A percentile compares a stretch with the other conserved stretches of the same genome.
phyloP scores from a whole-genome alignment of 1,140 invertebrate species.

The Triops cancriformis region DNA sequence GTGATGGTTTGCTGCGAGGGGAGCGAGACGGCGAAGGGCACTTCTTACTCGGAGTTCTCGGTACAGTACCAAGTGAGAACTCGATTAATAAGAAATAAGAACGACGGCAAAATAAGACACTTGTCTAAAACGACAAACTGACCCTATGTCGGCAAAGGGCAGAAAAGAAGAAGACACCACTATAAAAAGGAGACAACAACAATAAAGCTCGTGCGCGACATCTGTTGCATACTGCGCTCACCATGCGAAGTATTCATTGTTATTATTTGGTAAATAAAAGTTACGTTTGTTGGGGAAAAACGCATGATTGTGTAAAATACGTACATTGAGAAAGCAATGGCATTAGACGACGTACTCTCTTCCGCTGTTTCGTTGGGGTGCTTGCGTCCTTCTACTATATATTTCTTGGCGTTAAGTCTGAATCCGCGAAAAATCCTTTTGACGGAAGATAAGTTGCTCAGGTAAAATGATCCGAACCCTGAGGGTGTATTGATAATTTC shows the following conservation, averaged over 20 bases:
- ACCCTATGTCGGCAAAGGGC: no score
- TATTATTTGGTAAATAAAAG: background rate
- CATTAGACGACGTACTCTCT: background rate
- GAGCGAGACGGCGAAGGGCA: background rate
- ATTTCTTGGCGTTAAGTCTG: slow-evolving; percentile 38
- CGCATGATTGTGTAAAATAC: background rate
- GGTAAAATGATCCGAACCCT: slow-evolving; percentile 37
- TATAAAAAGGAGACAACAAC: no score
- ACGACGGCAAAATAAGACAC: no score
- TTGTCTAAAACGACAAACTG: no score
- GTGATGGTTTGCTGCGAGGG: background rate
- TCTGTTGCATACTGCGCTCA: no score
- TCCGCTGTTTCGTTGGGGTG: background rate
- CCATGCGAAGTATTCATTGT: background rate
- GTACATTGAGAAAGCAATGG: background rate
- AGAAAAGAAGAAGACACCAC: no score
- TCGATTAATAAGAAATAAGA: no score
- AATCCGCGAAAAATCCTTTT: slow-evolving; percentile 52
- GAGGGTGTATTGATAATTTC: slow-evolving; percentile 15
- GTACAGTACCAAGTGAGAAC: background rate
- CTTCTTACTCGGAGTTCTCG: background rate
- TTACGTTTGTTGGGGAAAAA: background rate
- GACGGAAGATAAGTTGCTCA: slow-evolving; percentile 46
- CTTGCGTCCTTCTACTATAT: slow-evolving; percentile 29
- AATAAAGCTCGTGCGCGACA: no score